Conservation (phyloP, 2,113 vertebrate genomes). For the Mixornis gularis region DNA sequence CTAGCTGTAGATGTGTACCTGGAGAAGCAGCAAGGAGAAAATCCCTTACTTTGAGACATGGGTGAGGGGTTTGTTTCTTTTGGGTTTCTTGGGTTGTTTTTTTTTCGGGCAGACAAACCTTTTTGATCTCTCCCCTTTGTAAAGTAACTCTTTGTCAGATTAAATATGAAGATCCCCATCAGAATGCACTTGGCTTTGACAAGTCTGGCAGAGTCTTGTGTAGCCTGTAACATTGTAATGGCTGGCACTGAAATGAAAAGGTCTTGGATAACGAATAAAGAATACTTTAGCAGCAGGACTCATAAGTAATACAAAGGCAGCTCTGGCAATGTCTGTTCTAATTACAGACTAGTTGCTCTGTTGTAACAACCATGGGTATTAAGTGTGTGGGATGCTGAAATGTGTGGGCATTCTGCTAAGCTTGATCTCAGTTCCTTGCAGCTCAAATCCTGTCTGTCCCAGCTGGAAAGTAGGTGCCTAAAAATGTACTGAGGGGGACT, state of each 20-base stretch:
- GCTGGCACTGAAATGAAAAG: conserved; percentile 22
- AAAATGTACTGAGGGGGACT: neutral
- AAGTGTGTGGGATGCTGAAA: conserved; percentile 34
- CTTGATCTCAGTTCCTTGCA: neutral
- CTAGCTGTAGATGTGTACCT: neutral
- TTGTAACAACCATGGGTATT: neutral
- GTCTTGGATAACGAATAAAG: conserved; percentile 4
- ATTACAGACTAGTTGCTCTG: conserved; percentile 8
- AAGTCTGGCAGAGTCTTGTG: neutral
- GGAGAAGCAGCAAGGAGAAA: conserved; percentile 9
- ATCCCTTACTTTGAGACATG: neutral
- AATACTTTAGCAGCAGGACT: conserved; percentile 45
- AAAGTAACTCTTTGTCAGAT: conserved; percentile 7
- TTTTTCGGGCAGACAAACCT: neutral
- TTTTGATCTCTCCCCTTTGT: conserved; percentile 26
- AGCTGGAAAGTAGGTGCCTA: conserved; percentile 8
- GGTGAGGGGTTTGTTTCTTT: neutral
- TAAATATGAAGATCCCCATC: conserved; percentile 31
- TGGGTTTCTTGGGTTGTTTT: neutral
- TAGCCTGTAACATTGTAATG: neutral
- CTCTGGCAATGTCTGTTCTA: conserved; percentile 9
- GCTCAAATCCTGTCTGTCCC: neutral
- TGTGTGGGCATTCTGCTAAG: neutral
- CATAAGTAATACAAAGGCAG: conserved; percentile 44
- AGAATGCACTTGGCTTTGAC: conserved; percentile 42